These are phyloP conservation scores for Eristalinus sepulchralis DNA, from an alignment of 2,888 invertebrate species.

Conservation along the genomic window DNA sequence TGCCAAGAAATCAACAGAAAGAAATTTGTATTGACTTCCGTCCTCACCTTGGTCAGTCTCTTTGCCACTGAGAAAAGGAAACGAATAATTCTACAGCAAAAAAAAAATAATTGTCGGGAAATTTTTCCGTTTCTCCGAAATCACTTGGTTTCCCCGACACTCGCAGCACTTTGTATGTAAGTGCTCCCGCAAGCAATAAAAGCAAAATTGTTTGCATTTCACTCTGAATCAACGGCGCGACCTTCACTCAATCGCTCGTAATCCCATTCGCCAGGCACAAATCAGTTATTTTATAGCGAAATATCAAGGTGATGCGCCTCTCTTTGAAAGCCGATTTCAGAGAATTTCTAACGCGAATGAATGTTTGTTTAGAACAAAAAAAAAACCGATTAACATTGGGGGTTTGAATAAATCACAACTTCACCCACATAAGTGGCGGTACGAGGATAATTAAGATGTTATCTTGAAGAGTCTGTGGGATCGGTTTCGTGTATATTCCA, in stretches of 20 bases:
- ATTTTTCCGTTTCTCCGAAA: neutral
- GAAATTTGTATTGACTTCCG: conserved; percentile 14
- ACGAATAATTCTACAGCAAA: conserved; percentile 7
- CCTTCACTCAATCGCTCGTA: neutral
- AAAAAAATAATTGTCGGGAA: conserved; percentile 28
- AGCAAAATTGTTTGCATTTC: conserved; percentile 30
- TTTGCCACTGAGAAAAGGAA: conserved; percentile 38
- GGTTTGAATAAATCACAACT: neutral
- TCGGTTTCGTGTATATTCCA: neutral
- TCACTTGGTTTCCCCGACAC: neutral
- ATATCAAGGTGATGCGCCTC: neutral
- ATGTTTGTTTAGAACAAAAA: neutral
- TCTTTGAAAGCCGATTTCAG: neutral
- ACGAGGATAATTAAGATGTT: neutral
- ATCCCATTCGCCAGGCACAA: neutral
- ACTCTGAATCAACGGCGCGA: conserved; percentile 11
- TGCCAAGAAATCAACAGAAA: conserved; percentile 21
- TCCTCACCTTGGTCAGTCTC: conserved; percentile 49
- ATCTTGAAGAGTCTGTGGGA: neutral
- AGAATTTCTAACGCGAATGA: neutral
- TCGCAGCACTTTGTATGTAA: too few species aligned
- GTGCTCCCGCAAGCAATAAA: neutral
- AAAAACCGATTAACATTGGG: neutral
- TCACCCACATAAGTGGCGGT: neutral
- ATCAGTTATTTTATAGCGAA: neutral